phyloP scores from a whole-genome alignment of 2,888 invertebrate species.

The Geophilus truncorum region DNA sequence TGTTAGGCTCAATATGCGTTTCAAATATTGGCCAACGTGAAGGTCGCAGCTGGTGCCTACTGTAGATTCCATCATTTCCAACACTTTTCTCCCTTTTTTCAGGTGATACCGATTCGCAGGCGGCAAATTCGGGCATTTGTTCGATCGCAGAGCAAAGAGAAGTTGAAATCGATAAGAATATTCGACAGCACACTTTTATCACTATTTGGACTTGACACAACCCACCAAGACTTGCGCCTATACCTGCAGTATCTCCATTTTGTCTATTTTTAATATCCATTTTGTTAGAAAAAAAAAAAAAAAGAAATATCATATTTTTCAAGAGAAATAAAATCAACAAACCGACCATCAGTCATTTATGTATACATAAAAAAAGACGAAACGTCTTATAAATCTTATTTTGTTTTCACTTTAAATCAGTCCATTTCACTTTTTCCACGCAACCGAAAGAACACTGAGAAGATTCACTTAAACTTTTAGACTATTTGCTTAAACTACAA shows the following conservation, averaged over 20 bases:
- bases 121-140: conserved; percentile 27
- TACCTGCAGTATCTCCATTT: neutral
- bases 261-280: neutral
- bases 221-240: neutral
- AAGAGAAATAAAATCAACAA: neutral
- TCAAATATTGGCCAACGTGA: neutral
- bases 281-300: neutral
- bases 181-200: conserved; percentile 27
- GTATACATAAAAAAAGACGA: neutral
- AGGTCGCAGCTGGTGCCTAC: neutral
- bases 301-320: neutral
- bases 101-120: conserved; percentile 18
- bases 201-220: conserved; percentile 21
- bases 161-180: conserved; percentile 27
- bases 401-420: conserved; percentile 4
- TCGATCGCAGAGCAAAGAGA: conserved; percentile 18
- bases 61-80: neutral
- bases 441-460: neutral
- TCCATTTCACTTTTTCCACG: neutral
- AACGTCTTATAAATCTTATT: neutral
- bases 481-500: conserved; percentile 33
- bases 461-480: conserved; percentile 34
- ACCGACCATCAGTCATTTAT: neutral
- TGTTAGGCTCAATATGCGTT: neutral
- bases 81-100: neutral